phyloP scores from a whole-genome alignment of 2,888 invertebrate genomes.

The Adelphocoris suturalis region DNA sequence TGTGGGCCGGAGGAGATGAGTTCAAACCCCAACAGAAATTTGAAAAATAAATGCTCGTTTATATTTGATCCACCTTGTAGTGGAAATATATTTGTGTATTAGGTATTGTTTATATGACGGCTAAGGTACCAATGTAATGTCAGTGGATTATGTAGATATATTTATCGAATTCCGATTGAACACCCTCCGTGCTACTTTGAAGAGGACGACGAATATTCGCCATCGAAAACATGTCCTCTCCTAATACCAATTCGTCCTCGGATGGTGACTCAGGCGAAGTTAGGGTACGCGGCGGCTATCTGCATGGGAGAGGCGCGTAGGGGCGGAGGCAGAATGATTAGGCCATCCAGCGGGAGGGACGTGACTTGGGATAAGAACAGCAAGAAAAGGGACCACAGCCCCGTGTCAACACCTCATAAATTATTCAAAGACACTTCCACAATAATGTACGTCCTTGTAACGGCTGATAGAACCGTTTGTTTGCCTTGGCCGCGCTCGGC shows the following conservation, averaged over 20 bases:
- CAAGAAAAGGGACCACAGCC: conserved; percentile 47
- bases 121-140: too few relatives aligned
- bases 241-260: conserved; percentile 8
- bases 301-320: conserved; percentile 8
- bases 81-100: too few relatives aligned
- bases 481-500: conserved; percentile 11
- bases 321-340: conserved; percentile 41
- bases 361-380: conserved; percentile 72
- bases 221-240: background rate
- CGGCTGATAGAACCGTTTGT: conserved; percentile 73
- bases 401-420: conserved; percentile 73
- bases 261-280: background rate
- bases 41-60: too few relatives aligned
- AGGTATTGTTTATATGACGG: too few relatives aligned
- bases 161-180: too few relatives aligned
- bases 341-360: conserved; percentile 59
- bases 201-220: too few relatives aligned
- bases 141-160: too few relatives aligned
- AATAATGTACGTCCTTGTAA: conserved; percentile 73
- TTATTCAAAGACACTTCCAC: conserved; percentile 74
- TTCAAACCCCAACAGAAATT: too few relatives aligned
- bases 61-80: too few relatives aligned
- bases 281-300: background rate
- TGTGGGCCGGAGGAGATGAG: too few relatives aligned
- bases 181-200: too few relatives aligned